Evolutionary conservation across 2,888 invertebrate genomes (phyloP).

Genomic region (Eubasilissa splendida): DNA sequence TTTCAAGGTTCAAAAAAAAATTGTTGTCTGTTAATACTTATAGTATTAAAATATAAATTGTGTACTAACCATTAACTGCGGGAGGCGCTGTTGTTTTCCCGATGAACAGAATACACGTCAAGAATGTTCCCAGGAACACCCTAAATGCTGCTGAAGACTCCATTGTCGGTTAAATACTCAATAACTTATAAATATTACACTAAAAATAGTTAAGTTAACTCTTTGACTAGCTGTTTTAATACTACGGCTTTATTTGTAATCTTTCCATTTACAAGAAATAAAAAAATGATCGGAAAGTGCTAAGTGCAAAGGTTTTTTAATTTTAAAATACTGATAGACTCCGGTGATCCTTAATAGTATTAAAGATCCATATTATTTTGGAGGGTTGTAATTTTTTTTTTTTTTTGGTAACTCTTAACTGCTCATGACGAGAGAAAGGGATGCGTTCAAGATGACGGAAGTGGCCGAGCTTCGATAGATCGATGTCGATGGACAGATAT

Average conservation of each 20-base stretch:
- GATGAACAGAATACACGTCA: neutral
- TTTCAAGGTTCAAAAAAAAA: too few relatives aligned
- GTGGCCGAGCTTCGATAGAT: neutral
- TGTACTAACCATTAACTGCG: neutral
- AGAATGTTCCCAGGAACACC: neutral
- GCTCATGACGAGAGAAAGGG: neutral
- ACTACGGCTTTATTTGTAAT: neutral
- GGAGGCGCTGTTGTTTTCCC: neutral
- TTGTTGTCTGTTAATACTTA: too few relatives aligned
- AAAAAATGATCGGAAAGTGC: too few relatives aligned
- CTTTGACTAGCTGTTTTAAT: constrained; percentile 20
- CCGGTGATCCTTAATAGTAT: too few relatives aligned
- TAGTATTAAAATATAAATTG: neutral
- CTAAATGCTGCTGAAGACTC: neutral
- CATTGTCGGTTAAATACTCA: neutral
- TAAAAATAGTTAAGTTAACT: constrained; percentile 6
- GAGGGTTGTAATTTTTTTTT: neutral
- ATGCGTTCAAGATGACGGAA: neutral
- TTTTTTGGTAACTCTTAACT: neutral
- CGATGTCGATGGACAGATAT: neutral
- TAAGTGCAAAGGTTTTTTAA: too few relatives aligned
- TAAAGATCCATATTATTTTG: too few relatives aligned
- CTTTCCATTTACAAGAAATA: too few relatives aligned
- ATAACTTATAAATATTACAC: constrained; percentile 3
- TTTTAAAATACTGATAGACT: too few relatives aligned